These are phyloP conservation scores for Hirtodrosophila histrioides DNA, from an alignment of 2,888 invertebrate species.

Conservation along the genomic window DNA sequence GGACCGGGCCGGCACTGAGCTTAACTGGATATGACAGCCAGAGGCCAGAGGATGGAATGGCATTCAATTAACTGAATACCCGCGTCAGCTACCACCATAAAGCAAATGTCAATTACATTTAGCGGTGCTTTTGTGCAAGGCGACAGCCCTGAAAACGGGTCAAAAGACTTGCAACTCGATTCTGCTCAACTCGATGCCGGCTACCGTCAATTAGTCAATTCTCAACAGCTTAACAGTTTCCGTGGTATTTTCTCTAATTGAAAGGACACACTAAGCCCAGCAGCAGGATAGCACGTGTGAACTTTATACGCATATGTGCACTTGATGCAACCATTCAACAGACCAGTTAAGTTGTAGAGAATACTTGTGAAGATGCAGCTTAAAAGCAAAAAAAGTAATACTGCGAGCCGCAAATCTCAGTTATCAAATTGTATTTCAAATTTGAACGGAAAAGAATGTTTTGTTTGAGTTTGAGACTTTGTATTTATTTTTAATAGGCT, in stretches of 20 bases:
- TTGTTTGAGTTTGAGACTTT: too few relatives aligned
- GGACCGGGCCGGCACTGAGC: conserved; percentile 1
- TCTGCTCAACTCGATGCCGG: not conserved
- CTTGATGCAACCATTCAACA: too few relatives aligned
- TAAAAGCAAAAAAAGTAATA: not conserved
- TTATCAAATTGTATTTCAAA: too few relatives aligned
- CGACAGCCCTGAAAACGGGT: conserved; percentile 34
- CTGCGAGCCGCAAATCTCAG: too few relatives aligned
- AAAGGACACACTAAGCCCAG: conserved; percentile 6
- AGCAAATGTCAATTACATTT: conserved; percentile 58
- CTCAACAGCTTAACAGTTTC: conserved; percentile 7
- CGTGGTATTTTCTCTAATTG: conserved; percentile 14
- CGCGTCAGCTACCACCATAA: conserved; percentile 29
- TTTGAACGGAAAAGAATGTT: too few relatives aligned
- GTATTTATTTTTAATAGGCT: too few relatives aligned
- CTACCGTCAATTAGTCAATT: conserved; percentile 26
- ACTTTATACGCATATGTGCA: not conserved
- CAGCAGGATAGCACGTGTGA: conserved; percentile 3
- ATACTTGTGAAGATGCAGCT: not conserved
- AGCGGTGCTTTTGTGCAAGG: conserved; percentile 35
- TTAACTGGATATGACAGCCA: conserved; percentile 20
- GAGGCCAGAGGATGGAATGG: conserved; percentile 22
- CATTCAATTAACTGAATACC: conserved; percentile 69
- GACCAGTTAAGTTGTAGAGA: too few relatives aligned
- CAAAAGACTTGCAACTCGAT: conserved; percentile 23